These are phyloP conservation scores for Saccopteryx leptura DNA, from an alignment of 2,113 vertebrate genomes.

Conservation along the genomic window DNA sequence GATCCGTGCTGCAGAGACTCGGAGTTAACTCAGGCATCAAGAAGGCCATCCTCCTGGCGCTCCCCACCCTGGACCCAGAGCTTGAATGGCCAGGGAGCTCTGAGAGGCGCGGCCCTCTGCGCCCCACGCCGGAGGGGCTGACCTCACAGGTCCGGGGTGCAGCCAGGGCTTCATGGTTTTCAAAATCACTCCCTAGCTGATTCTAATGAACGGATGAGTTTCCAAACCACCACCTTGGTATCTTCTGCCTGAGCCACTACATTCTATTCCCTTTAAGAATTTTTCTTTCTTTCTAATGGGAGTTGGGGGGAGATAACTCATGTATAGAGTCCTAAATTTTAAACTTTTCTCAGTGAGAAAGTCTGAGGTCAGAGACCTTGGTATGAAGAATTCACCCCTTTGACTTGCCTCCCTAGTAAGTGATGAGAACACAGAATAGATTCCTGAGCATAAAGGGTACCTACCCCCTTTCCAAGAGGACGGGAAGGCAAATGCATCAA, in stretches of 20 bases:
- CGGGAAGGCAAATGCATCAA: neutral
- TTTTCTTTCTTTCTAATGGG: neutral
- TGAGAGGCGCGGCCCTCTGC: neutral
- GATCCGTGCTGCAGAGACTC: neutral
- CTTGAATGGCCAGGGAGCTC: neutral
- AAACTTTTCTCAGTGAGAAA: neutral
- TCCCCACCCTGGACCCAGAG: neutral
- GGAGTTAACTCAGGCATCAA: neutral
- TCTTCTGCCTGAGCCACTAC: neutral
- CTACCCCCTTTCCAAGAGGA: neutral
- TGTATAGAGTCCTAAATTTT: neutral
- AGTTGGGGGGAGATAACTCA: neutral
- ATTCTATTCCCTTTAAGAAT: neutral
- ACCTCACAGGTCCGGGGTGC: neutral
- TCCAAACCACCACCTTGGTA: neutral
- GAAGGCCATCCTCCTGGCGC: neutral
- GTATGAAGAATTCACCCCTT: neutral
- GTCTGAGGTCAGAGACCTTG: constrained; percentile 13
- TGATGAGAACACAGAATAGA: neutral
- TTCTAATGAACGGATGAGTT: neutral
- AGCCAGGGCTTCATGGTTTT: neutral
- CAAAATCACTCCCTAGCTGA: neutral
- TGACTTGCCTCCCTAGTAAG: neutral
- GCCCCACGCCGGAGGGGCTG: neutral
- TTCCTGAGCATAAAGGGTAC: neutral